Percentiles rank a stretch among this genome's conserved stretches.
phyloP scores from a whole-genome alignment of 1,140 invertebrate species.

The Homalodisca vitripennis region DNA sequence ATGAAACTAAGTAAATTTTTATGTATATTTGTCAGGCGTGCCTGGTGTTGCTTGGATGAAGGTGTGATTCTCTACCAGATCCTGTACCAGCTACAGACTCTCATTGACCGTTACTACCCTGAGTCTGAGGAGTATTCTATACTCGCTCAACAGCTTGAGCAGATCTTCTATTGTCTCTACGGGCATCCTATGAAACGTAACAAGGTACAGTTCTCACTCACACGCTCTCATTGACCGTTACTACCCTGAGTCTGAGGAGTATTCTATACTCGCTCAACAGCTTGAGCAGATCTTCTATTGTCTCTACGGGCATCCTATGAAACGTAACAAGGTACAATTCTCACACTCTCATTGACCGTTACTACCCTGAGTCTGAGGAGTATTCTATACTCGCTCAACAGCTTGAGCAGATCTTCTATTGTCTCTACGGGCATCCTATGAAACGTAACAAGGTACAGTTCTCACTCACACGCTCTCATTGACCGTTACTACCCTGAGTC shows the following conservation, averaged over 20 bases:
- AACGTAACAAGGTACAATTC: background rate
- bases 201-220: conserved; percentile 48
- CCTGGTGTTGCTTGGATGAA: conserved; percentile 74
- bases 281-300: background rate
- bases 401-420: conserved; percentile 86
- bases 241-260: background rate
- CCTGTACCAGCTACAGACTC: conserved; percentile 67
- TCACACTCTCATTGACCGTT: conserved; percentile 46
- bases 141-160: conserved; percentile 75
- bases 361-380: conserved; percentile 52
- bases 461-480: conserved; percentile 61
- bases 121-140: conserved; percentile 52
- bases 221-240: background rate
- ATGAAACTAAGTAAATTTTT: no score
- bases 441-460: conserved; percentile 72
- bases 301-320: background rate
- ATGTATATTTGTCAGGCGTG: background rate
- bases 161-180: conserved; percentile 87
- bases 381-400: conserved; percentile 58
- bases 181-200: conserved; percentile 78
- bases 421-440: conserved; percentile 82
- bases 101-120: conserved; percentile 51
- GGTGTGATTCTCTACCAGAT: conserved; percentile 76
- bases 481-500: conserved; percentile 49
- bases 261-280: background rate